phyloP scores from a whole-genome alignment of 2,888 invertebrate genomes.

The Dorcus parallelipipedus region DNA sequence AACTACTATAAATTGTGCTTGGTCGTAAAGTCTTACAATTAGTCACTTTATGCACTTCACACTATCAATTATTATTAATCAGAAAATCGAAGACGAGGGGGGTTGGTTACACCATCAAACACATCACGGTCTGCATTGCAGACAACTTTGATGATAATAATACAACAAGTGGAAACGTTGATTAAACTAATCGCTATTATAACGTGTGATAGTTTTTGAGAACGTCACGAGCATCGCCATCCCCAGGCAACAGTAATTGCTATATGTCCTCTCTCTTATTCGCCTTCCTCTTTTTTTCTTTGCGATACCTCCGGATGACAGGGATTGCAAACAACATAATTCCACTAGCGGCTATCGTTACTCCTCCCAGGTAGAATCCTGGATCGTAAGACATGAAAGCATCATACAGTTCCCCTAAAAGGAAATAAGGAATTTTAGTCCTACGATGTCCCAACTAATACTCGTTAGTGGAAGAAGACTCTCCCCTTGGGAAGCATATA shows the following conservation, averaged over 20 bases:
- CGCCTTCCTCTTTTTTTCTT: conserved; percentile 31
- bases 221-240: conserved; percentile 8
- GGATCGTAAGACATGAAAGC: conserved; percentile 73
- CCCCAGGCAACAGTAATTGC: conserved; percentile 33
- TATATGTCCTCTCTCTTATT: conserved; percentile 32
- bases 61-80: no score
- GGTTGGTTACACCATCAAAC: not conserved
- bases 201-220: not conserved
- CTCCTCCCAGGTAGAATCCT: conserved; percentile 85
- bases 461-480: no score
- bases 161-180: no score
- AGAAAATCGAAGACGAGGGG: no score
- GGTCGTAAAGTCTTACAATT: no score
- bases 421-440: conserved; percentile 11
- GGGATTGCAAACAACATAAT: conserved; percentile 84
- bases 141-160: conserved; percentile 12
- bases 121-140: conserved; percentile 22
- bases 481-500: no score
- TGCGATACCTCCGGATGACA: conserved; percentile 56
- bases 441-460: no score
- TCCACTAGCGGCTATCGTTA: conserved; percentile 82
- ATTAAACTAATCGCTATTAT: no score
- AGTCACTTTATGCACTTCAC: no score
- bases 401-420: conserved; percentile 82
- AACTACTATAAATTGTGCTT: no score